Evolutionary conservation across 2,797 vertebrate genomes (phyloP).

Genomic region (Percopsis omiscomaycus): DNA sequence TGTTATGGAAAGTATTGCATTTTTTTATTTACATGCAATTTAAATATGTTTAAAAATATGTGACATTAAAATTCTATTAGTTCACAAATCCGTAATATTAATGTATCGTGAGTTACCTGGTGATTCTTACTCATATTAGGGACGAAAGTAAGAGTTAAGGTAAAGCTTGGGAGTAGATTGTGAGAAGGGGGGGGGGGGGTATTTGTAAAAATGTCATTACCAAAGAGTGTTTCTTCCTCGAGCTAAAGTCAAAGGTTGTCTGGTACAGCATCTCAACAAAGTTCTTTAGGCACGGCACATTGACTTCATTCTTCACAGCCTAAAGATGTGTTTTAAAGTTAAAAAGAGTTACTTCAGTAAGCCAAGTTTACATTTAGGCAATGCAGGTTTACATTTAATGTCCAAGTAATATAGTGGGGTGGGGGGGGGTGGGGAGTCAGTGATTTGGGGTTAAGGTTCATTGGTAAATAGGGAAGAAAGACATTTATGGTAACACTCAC

Average conservation of each 20-base stretch:
- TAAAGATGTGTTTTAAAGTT: conserved; percentile 40
- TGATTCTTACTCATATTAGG: neutral
- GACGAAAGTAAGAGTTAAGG: conserved; percentile 19
- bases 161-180: conserved; percentile 10
- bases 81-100: too few relatives aligned
- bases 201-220: conserved; percentile 68
- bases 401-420: neutral
- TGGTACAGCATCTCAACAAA: conserved; percentile 99
- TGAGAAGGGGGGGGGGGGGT: neutral
- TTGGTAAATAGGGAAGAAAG: neutral
- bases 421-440: neutral
- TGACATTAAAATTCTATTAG: too few relatives aligned
- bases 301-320: conserved; percentile 99
- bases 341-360: too few relatives aligned
- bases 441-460: neutral
- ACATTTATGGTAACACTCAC: conserved; percentile 79
- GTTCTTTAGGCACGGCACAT: conserved; percentile 98
- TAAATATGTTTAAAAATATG: too few relatives aligned
- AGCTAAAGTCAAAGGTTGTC: conserved; percentile 97
- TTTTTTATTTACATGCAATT: too few relatives aligned
- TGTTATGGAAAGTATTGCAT: too few relatives aligned
- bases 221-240: conserved; percentile 99
- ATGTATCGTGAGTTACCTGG: too few relatives aligned
- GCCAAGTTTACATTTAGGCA: too few relatives aligned
- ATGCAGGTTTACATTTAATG: neutral